Evolutionary conservation across 2,797 vertebrate genomes (phyloP).

Genomic region (Enteromius mattozi): DNA sequence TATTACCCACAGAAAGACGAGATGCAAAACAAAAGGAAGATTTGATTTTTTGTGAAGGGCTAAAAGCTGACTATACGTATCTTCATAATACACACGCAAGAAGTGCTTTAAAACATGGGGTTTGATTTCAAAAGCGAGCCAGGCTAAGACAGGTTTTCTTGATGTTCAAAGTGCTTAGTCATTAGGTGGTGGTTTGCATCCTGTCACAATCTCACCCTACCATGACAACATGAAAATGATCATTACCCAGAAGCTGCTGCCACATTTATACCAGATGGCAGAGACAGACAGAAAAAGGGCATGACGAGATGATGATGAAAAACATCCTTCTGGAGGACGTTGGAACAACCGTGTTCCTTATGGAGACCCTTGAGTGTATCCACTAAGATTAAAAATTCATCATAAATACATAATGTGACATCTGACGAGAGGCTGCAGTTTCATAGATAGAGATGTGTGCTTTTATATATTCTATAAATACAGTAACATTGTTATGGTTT

Average conservation of each 20-base stretch:
- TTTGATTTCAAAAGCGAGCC: neutral
- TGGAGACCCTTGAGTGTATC: slow-evolving; percentile 6
- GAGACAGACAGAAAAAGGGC: slow-evolving; percentile 6
- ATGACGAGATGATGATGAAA: slow-evolving; percentile 39
- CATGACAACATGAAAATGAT: slow-evolving; percentile 48
- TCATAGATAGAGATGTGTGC: slow-evolving; percentile 7
- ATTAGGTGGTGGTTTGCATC: slow-evolving; percentile 28
- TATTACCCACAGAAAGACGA: neutral
- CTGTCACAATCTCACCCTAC: slow-evolving; percentile 32
- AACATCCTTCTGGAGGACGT: slow-evolving; percentile 2
- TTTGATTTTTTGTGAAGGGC: neutral
- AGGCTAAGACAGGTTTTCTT: neutral
- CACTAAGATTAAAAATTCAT: neutral
- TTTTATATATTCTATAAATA: slow-evolving; percentile 3
- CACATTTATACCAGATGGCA: slow-evolving; percentile 31
- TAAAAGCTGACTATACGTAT: neutral
- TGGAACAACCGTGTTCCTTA: slow-evolving; percentile 1
- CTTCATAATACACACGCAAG: neutral
- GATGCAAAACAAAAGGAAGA: neutral
- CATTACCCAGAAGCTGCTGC: slow-evolving; percentile 31
- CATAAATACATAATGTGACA: neutral
- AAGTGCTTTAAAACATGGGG: neutral
- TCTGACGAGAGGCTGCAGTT: slow-evolving; percentile 1
- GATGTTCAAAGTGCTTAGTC: slow-evolving; percentile 34
- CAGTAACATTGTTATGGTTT: neutral